phyloP scores from a whole-genome alignment of 2,797 vertebrate species.

The Jordanella pulchra region DNA sequence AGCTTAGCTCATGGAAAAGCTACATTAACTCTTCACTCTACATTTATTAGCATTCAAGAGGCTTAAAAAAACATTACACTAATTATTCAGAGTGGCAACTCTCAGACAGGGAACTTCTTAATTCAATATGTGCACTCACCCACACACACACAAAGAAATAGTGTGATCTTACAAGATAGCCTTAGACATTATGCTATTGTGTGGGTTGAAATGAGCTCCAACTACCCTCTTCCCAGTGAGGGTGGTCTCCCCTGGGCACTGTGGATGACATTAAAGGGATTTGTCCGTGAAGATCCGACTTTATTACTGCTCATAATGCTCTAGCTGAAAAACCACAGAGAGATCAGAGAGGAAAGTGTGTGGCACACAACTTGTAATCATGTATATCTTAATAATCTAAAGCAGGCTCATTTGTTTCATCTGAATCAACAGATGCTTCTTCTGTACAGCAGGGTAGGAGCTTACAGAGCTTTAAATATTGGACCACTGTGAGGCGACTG shows the following conservation, averaged over 20 bases:
- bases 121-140: conserved; percentile 41
- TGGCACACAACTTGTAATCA: conserved; percentile 62
- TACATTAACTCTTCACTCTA: conserved; percentile 56
- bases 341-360: conserved; percentile 63
- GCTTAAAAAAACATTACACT: conserved; percentile 80
- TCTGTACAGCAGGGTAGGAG: background rate
- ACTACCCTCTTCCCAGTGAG: conserved; percentile 72
- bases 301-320: conserved; percentile 73
- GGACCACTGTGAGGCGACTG: conserved; percentile 11
- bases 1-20: conserved; percentile 29
- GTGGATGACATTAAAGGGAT: conserved; percentile 76
- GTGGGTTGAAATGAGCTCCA: conserved; percentile 79
- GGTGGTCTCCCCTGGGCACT: conserved; percentile 78
- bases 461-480: conserved; percentile 15
- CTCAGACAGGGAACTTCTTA: conserved; percentile 57
- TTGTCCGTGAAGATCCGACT: conserved; percentile 76
- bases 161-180: conserved; percentile 69
- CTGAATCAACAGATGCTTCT: conserved; percentile 32
- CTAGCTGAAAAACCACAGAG: conserved; percentile 55
- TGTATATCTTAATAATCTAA: conserved; percentile 64
- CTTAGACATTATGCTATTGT: conserved; percentile 76
- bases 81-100: conserved; percentile 74
- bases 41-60: conserved; percentile 73
- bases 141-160: conserved; percentile 33
- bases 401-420: conserved; percentile 51